A percentile compares a stretch with the other conserved stretches of the same genome.
These are phyloP conservation scores for Zaprionus vittiger DNA, from an alignment of 1,140 invertebrate genomes.

Conservation along the genomic window DNA sequence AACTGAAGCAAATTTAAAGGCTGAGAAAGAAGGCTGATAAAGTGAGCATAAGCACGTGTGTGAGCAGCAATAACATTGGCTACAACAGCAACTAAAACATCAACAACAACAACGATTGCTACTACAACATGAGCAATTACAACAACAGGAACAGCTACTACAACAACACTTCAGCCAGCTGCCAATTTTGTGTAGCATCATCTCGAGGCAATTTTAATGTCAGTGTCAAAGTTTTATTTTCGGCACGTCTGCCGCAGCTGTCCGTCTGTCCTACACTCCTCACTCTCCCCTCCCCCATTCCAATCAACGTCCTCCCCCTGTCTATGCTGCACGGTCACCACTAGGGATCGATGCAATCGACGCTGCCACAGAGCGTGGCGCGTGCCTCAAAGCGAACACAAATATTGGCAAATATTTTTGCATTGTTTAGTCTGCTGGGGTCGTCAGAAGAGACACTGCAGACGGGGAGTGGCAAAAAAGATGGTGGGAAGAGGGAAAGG, in stretches of 20 bases:
- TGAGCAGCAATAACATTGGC: neutral
- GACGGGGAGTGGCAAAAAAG: neutral
- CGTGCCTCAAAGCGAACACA: slow-evolving; percentile 52
- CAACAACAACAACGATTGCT: neutral
- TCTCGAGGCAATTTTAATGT: slow-evolving; percentile 28
- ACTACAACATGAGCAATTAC: neutral
- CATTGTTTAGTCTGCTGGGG: slow-evolving; percentile 65
- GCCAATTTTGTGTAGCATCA: neutral
- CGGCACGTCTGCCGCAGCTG: slow-evolving; percentile 46
- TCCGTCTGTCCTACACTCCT: neutral
- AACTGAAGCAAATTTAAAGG: slow-evolving; percentile 1
- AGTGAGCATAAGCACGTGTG: slow-evolving; percentile 1
- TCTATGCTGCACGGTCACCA: neutral
- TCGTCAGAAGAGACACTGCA: neutral
- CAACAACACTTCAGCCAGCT: slow-evolving; percentile 1
- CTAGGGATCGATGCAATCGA: neutral
- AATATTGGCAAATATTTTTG: slow-evolving; percentile 47
- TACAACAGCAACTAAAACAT: neutral
- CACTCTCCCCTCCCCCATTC: neutral
- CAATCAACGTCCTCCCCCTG: neutral
- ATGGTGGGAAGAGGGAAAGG: neutral
- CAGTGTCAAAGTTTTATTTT: slow-evolving; percentile 48
- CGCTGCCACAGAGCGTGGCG: slow-evolving; percentile 38
- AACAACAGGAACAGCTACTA: slow-evolving; percentile 1
- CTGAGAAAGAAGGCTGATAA: neutral